A percentile compares a stretch with the other conserved stretches of the same genome.
Evolutionary conservation across 2,888 invertebrate genomes (phyloP).

Genomic region (Polydrusus tereticollis): DNA sequence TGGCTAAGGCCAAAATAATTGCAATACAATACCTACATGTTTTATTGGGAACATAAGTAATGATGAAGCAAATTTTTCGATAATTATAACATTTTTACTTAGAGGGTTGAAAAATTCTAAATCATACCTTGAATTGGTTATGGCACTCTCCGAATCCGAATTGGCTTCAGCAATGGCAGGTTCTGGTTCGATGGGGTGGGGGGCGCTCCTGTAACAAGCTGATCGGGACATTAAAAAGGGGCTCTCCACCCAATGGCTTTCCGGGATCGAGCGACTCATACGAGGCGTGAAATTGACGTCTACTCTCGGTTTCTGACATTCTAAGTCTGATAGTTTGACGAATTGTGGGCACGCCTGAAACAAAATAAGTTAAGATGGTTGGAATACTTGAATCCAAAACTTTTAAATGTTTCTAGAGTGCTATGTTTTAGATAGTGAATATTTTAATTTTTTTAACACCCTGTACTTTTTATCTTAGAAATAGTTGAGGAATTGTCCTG

Average conservation of each 20-base stretch:
- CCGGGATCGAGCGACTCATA: conserved; percentile 79
- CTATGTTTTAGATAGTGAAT: too few species aligned
- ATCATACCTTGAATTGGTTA: conserved; percentile 48
- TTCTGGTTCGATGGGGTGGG: conserved; percentile 64
- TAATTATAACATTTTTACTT: too few species aligned
- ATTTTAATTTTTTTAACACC: too few species aligned
- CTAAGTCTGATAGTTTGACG: conserved; percentile 85
- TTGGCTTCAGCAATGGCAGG: conserved; percentile 56
- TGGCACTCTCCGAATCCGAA: conserved; percentile 56
- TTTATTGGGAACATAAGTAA: too few species aligned
- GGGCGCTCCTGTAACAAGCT: conserved; percentile 68
- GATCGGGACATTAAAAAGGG: conserved; percentile 75
- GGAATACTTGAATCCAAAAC: too few species aligned
- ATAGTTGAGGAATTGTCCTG: too few species aligned
- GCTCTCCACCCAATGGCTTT: conserved; percentile 76
- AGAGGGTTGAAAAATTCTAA: too few species aligned
- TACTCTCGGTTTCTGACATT: conserved; percentile 73
- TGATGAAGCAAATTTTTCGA: too few species aligned
- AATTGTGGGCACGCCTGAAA: conserved; percentile 64
- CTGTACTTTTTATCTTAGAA: too few species aligned
- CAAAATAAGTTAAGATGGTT: background rate
- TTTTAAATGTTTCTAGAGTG: too few species aligned
- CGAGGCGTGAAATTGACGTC: conserved; percentile 69
- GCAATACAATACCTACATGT: too few species aligned
- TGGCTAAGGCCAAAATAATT: too few species aligned